Evolutionary conservation across 2,113 vertebrate species (phyloP).

Genomic region (Ceuthmochares aereus): DNA sequence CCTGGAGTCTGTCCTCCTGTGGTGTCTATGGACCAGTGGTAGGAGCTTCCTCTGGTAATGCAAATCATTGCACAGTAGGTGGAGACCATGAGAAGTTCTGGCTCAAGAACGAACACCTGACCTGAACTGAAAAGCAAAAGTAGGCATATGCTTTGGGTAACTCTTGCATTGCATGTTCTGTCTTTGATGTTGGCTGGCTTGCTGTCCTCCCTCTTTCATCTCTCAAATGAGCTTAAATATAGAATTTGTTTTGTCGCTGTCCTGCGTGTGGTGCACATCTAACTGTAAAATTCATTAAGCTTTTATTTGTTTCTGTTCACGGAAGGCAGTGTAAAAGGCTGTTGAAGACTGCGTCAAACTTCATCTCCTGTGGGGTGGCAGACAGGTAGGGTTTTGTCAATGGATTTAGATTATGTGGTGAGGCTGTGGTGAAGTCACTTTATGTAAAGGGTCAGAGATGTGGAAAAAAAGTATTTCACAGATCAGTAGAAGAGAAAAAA

Average conservation of each 20-base stretch:
- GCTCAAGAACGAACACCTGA: neutral
- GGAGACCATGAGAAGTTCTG: neutral
- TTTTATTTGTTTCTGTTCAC: neutral
- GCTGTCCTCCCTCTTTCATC: neutral
- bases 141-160: neutral
- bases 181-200: neutral
- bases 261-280: fast-evolving
- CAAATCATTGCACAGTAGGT: neutral
- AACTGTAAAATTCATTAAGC: neutral
- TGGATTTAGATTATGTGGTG: neutral
- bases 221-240: neutral
- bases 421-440: neutral
- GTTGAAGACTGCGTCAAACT: neutral
- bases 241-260: neutral
- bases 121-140: neutral
- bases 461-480: neutral
- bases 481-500: neutral
- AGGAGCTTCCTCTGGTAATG: neutral
- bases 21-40: fast-evolving
- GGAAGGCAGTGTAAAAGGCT: neutral
- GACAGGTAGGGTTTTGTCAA: fast-evolving
- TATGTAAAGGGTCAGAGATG: neutral
- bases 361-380: neutral
- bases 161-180: neutral
- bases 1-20: neutral